These are phyloP conservation scores for Eudyptes chrysolophus DNA, from an alignment of 2,113 vertebrate species.

Conservation along the genomic window DNA sequence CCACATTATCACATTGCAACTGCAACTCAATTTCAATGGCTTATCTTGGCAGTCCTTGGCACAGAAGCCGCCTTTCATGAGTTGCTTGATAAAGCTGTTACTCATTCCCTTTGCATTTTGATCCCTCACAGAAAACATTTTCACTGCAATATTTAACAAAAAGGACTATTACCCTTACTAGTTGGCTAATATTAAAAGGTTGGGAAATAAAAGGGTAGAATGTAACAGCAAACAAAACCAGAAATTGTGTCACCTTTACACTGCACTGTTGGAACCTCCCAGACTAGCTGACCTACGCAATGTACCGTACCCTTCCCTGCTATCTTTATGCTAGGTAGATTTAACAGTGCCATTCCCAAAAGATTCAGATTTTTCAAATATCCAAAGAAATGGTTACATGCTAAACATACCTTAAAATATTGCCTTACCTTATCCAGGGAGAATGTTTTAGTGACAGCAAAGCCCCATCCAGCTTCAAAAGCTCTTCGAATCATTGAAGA, in stretches of 20 bases:
- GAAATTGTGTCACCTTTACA: neutral
- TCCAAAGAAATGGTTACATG: neutral
- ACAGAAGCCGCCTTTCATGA: neutral
- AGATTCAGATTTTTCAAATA: neutral
- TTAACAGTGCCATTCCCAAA: neutral
- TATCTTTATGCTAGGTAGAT: neutral
- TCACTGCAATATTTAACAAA: neutral
- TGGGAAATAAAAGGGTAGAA: neutral
- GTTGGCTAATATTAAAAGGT: neutral
- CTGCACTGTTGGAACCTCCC: neutral
- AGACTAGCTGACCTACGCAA: neutral
- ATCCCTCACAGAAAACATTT: neutral
- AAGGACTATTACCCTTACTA: neutral
- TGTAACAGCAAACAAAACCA: neutral
- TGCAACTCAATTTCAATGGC: neutral
- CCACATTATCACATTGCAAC: neutral
- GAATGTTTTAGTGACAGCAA: constrained; percentile 93
- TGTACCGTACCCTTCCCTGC: neutral
- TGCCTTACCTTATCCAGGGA: constrained; percentile 84
- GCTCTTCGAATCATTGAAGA: constrained; percentile 91
- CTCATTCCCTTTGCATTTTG: neutral
- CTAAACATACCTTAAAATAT: neutral
- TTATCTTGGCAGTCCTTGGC: neutral
- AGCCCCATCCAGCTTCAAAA: constrained; percentile 91
- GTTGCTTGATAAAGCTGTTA: constrained; percentile 1